A percentile compares a stretch with the other conserved stretches of the same genome.
phyloP scores from a whole-genome alignment of 2,888 invertebrate genomes.

The Auanema freiburgensis region DNA sequence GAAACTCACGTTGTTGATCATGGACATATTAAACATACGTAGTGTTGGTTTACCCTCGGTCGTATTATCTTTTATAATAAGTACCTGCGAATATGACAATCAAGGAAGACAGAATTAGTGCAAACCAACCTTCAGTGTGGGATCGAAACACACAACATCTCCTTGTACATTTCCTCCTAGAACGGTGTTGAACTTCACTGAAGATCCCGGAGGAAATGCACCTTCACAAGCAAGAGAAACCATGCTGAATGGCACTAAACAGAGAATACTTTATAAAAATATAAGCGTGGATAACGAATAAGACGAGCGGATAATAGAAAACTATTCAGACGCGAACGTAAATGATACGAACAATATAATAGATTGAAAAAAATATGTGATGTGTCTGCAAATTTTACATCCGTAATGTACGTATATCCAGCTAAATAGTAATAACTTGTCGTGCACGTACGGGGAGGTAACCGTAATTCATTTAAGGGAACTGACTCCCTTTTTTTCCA shows the following conservation, averaged over 20 bases:
- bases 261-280: background rate
- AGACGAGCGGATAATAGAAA: background rate
- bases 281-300: background rate
- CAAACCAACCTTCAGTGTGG: slow-evolving; percentile 25
- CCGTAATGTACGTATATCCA: too few species aligned
- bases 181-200: slow-evolving; percentile 29
- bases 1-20: slow-evolving; percentile 29
- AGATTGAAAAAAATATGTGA: too few species aligned
- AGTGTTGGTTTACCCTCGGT: slow-evolving; percentile 27
- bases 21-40: slow-evolving; percentile 33
- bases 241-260: slow-evolving; percentile 9
- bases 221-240: slow-evolving; percentile 20
- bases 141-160: slow-evolving; percentile 32
- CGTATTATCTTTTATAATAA: slow-evolving; percentile 28
- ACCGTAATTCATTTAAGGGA: too few species aligned
- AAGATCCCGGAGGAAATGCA: slow-evolving; percentile 28
- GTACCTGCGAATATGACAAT: slow-evolving; percentile 21
- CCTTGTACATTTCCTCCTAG: slow-evolving; percentile 24
- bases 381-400: too few species aligned
- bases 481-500: too few species aligned
- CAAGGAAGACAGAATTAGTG: background rate
- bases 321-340: too few species aligned
- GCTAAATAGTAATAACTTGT: too few species aligned
- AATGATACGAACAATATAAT: too few species aligned
- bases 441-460: too few species aligned